Base-by-base conservation (phyloP, 2,113 vertebrate species). In the Myxocyprinus asiaticus region DNA sequence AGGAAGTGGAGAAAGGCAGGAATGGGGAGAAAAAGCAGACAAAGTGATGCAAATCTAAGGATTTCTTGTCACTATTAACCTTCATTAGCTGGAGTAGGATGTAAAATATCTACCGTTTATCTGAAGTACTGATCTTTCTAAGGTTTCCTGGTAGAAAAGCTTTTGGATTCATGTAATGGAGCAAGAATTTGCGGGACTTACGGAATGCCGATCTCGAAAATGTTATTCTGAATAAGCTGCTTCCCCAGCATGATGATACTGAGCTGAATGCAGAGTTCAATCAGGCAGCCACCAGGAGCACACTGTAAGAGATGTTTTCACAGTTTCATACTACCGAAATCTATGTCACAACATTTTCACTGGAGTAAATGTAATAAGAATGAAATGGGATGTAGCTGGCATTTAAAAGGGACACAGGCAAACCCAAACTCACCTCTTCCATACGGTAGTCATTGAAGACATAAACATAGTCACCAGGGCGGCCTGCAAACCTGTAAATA, bases 221-320 rank as follows among this genome's bases (percentile, higher is more conserved):
- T 90, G 90, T 99, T 98, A 89, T 99, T 99, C 90, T 99, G 98
- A 83, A 99, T 98, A 82, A 99, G 88, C 90, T 99, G 98, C 79
- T 99, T 99, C 62, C 98, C 98, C 86, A 99, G 86, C 98, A 99
- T 99, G 88, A 99, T 99, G 93, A 99, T 99, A 89, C 98, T 99
- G 82, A 99, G 94, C 89, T 99, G 97, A 65, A 99, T 95, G 81
- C 98, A 99, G 67, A 99, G 86, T 86, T 99, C 98, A 82, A 99
- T 98, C 77, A 99, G 92, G 88, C 98, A 99, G 84, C 98, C 97
- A 33, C 97, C 97, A 0, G 97, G 97, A 64, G 97, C 97, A 84
- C 97, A 99, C 97, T 99, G 89, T 9, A 81, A 59, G 14, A 45
- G 4, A 43, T 15, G 42, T 33, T 33, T 33, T 33, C 22, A 33